Evolutionary conservation across 2,113 vertebrate genomes (phyloP).

Genomic region (Coturnix japonica): DNA sequence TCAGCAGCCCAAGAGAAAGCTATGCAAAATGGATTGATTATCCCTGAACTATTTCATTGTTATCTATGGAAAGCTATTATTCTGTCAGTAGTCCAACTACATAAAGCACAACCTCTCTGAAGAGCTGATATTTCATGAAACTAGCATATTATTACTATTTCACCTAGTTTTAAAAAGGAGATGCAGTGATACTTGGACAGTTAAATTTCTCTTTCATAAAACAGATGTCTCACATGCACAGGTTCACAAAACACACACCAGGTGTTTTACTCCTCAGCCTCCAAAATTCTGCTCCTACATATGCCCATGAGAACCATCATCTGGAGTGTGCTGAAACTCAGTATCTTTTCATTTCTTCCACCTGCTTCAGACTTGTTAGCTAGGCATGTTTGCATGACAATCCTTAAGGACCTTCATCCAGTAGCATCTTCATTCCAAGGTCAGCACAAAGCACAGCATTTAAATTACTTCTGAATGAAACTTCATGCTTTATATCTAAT

Average conservation of each 20-base stretch:
- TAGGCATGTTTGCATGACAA: not conserved
- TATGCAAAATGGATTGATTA: not conserved
- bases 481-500: not conserved
- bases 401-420: not conserved
- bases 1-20: not conserved
- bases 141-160: not conserved
- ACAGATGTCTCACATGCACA: not conserved
- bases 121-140: not conserved
- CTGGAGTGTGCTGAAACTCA: not conserved
- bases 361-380: not conserved
- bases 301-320: not conserved
- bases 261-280: not conserved
- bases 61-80: not conserved
- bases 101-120: not conserved
- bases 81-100: not conserved
- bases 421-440: not conserved
- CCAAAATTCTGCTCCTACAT: not conserved
- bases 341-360: constrained; percentile 1
- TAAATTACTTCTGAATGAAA: not conserved
- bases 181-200: not conserved
- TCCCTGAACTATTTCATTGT: not conserved
- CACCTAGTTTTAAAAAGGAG: not conserved
- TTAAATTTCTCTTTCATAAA: not conserved
- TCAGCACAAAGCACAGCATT: not conserved
- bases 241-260: not conserved